Evolutionary conservation across 2,113 vertebrate genomes (phyloP).

Genomic region (Ctenomys sociabilis): DNA sequence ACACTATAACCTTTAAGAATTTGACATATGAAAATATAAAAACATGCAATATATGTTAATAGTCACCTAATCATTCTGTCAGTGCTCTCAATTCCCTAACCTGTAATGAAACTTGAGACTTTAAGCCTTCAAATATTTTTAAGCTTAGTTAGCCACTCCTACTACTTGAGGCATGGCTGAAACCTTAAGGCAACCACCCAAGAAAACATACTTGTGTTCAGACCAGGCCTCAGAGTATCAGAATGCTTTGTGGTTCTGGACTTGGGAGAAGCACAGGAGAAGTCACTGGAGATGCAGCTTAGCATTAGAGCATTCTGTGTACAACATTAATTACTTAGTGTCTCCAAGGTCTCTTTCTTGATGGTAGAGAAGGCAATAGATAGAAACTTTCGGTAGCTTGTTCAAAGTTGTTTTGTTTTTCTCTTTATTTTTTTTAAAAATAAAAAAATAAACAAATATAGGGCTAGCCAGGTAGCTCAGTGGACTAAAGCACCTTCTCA

Average conservation of each 20-base stretch:
- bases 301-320: not conserved
- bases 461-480: no score
- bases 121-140: conserved; percentile 8
- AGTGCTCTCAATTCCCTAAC: not conserved
- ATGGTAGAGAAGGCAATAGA: not conserved
- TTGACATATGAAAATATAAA: conserved; percentile 4
- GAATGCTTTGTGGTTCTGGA: not conserved
- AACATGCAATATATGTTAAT: not conserved
- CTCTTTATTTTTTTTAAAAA: not conserved
- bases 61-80: not conserved
- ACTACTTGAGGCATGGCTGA: not conserved
- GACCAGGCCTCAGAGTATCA: not conserved
- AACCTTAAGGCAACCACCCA: not conserved
- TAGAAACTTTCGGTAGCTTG: not conserved
- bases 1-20: not conserved
- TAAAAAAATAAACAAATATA: not conserved
- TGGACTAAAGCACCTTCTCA: no score
- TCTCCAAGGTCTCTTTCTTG: not conserved
- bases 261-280: not conserved
- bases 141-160: not conserved
- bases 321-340: not conserved
- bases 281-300: not conserved
- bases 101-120: not conserved
- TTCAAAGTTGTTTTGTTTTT: not conserved
- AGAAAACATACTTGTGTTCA: not conserved